Evolutionary conservation across 2,113 vertebrate species (phyloP), one percentile per base, ranked within the genome.

Genomic region (Hystrix cristata): DNA sequence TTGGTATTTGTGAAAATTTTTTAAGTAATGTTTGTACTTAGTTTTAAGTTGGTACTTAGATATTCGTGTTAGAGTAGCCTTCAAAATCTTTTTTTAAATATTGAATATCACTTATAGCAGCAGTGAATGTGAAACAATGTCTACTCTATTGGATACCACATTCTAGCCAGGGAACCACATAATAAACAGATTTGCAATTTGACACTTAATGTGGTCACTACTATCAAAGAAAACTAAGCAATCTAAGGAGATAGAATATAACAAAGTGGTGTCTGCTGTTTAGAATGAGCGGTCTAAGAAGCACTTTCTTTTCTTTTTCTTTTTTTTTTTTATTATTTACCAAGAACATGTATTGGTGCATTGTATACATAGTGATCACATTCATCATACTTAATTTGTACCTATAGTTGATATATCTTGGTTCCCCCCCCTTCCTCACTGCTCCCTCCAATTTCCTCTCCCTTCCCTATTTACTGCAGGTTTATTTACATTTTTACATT

Each of bases 231-330:
- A 84, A 80, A 60, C 65, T 27, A 80, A 76, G 3, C 7, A 51
- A 51, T 14, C 1, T 16, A 59, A 57, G 10, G 25, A 90, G 7
- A 84, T 4, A 82, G 23, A 48, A 10, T 16, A 0, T 55, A 57
- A 71, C 13, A 31, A 16, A 27, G 14, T n/a, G 19, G 8, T 9
- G 7, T 1, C 0, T 43, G 6, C 19, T 9, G 1, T 72, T 87
- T 65, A 43, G 3, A 67, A 43, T 13, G 0, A 3, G 12, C 74
- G 7, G 21, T 76, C 23, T 51, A 71, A 55, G 12, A 90, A 43
- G 25, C 4, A 21, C 34, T 80, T 83, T 64, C 31, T 87, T 43
- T 38, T 38, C 38, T 38, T 38, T 38, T 38, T 38, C 38, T 38
- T 38, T 38, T 38, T 38, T 38, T 38, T 38, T 38, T 38, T 38